Evolutionary conservation across 2,797 vertebrate species (phyloP).

Genomic region (Delichon dasypus): DNA sequence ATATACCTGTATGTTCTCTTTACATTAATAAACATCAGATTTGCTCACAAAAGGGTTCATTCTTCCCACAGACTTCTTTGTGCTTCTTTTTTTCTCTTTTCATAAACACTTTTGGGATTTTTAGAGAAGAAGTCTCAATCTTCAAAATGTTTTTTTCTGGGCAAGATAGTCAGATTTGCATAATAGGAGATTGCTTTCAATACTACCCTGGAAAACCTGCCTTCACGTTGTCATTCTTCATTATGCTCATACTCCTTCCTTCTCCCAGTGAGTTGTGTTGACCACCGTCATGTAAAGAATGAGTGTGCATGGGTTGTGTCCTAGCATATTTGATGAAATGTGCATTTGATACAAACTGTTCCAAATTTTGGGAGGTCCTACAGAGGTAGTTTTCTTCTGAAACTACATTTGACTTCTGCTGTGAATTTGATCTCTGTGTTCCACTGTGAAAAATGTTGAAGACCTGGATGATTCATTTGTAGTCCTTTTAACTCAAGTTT

Average conservation of each 20-base stretch:
- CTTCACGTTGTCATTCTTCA: background rate
- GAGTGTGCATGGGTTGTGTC: fast-evolving
- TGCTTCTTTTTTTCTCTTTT: background rate
- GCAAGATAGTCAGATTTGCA: background rate
- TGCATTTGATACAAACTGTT: background rate
- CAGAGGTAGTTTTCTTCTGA: background rate
- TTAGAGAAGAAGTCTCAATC: background rate
- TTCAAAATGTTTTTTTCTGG: background rate
- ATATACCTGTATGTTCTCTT: background rate
- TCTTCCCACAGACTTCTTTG: background rate
- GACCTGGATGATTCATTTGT: background rate
- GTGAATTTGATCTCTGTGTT: background rate
- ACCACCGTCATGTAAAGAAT: background rate
- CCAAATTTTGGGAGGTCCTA: background rate
- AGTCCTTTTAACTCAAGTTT: background rate
- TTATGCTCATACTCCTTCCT: background rate
- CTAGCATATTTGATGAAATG: background rate
- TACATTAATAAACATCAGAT: background rate
- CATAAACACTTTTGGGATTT: background rate
- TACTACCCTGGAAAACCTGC: background rate
- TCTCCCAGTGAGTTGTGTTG: background rate
- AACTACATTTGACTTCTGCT: background rate
- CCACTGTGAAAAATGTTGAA: background rate
- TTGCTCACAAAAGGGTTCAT: background rate
- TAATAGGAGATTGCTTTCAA: background rate